Percentiles rank a stretch among this genome's conserved stretches.
Conservation (phyloP, 1,140 invertebrate genomes). For the Venturia canescens region DNA sequence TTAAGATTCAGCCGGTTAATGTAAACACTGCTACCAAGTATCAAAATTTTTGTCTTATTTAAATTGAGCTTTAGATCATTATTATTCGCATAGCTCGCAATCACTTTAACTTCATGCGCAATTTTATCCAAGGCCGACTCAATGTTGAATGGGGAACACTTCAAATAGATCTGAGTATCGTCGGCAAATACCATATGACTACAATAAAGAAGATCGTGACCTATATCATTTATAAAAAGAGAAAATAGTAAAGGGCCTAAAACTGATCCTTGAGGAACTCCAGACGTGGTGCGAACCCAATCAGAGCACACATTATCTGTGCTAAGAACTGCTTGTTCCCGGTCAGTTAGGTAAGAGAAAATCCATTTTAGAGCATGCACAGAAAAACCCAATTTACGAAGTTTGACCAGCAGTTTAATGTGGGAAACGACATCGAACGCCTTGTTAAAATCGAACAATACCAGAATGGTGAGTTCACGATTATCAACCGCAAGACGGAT, state of each 20-base stretch:
- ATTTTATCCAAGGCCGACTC: background rate
- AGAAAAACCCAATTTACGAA: background rate
- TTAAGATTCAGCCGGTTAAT: background rate
- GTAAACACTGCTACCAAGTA: background rate
- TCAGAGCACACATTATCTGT: background rate
- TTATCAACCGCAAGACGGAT: background rate
- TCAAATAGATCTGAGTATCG: background rate
- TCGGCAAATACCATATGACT: background rate
- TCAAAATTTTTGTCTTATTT: background rate
- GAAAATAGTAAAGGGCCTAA: no score
- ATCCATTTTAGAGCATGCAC: background rate
- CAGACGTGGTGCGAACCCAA: background rate
- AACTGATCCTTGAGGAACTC: no score
- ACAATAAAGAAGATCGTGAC: background rate
- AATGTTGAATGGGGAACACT: background rate
- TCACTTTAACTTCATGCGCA: background rate
- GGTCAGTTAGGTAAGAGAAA: background rate
- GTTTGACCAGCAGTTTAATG: slow-evolving; percentile 8
- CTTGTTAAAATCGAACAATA: slow-evolving; percentile 52
- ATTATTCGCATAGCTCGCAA: background rate
- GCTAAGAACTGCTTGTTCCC: background rate
- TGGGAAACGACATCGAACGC: slow-evolving; percentile 54
- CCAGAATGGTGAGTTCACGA: background rate
- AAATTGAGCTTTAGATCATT: background rate
- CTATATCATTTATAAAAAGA: background rate